Evolutionary conservation across 1,140 invertebrate species (phyloP), one percentile per base, ranked within the genome.

Genomic region (Aphis gossypii): DNA sequence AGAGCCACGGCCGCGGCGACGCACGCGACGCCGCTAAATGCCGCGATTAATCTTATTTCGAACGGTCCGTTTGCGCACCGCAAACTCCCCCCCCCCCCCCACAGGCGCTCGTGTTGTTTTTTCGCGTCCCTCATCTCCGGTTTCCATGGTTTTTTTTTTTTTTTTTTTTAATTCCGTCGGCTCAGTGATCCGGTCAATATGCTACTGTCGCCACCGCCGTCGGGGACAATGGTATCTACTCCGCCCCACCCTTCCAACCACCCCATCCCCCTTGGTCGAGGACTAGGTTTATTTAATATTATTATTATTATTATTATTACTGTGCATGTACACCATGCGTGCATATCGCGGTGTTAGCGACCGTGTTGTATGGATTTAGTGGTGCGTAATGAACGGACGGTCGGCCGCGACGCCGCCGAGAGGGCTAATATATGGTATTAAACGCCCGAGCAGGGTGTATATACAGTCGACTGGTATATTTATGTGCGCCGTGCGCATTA

Each of bases 31-130:
- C 91, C 91, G 30, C 91, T 92, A 92, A 92, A 92, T 38, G 91
- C 76, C 56, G 60, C 91, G 91, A 92, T 92, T 92, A 92, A 92
- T 92, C 91, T 92, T 83, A 83, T 92, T 91, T 68, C 30, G 90
- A 91, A 76, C 56, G 44, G 90, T 92, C 46, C 68, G 41, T 35
- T 23, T 41, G 54, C 89, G 60, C 60, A n/a, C 38, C 35, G 41
- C 89, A 90, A 54, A 90, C 89, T 41, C 41, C 30, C 76, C 0
- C 25, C 30, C 38, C 41, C 23, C 4, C 8, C 11, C 41, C 41
- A 5, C 14, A 5, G 18, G 18, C 20, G 44, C 1, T 46, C 54
- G 9, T 60, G 38, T 60, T 38, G n/a, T 23, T 60, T 38, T 60
- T 56, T 54, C 38, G 38, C 35, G 89, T 30, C 9, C 21, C 35